Evolutionary conservation across 2,888 invertebrate species (phyloP), one percentile per base, ranked within the genome.

Genomic region (Eristalinus aeneus): DNA sequence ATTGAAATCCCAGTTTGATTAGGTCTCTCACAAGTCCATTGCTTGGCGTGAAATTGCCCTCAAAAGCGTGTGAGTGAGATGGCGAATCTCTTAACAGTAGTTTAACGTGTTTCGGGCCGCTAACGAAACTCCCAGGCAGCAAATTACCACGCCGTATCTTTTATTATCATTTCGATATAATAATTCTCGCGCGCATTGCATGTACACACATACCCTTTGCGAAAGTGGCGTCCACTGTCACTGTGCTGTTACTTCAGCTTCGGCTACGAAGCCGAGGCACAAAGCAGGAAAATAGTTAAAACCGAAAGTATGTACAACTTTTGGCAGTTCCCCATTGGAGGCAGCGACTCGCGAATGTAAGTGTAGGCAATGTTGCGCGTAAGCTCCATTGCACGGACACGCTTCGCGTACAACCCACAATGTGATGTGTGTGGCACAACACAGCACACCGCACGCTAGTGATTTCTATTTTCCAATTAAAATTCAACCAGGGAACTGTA

Each of bases 381-480:
- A 46, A 46, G 16, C 46, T 46, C 16, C 46, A 46, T 16, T 46
- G 46, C 46, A 46, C 46, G 46, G 46, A 46, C 16, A 46, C 46
- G 46, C 46, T 46, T 46, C 46, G 16, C 46, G 34, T 34, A 34
- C 34, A 34, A 1, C 34, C 34, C 34, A 16, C 16, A 8, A 8
- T 16, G 46, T 46, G n/a, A n/a, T 16, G 16, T 46, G 1, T 46
- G 16, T 46, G 46, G 46, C 46, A 46, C 46, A 46, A 46, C 46
- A 39, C 39, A 46, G 16, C 46, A 46, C n/a, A 46, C 4, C 16
- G 16, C 46, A 8, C 46, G 46, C 46, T 46, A 16, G 16, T 75
- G 75, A 75, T 75, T 67, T 75, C 67, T 75, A 67, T 34, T 67
- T 75, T 58, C 8, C 31, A 46, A 75, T 75, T 75, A 46, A 69